phyloP scores from a whole-genome alignment of 2,888 invertebrate species.

The Lasius fuliginosus region DNA sequence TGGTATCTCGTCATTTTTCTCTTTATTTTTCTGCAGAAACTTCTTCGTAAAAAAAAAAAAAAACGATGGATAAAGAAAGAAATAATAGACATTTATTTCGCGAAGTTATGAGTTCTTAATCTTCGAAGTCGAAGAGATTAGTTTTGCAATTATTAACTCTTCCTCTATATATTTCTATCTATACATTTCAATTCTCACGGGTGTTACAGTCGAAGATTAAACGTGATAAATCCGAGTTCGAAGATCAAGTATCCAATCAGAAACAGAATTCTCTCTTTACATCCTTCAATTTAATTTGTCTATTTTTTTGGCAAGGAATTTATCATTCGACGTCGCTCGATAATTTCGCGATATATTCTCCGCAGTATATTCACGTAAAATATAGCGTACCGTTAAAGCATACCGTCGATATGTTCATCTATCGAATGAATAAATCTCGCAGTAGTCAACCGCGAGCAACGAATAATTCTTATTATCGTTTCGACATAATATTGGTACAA shows the following conservation, averaged over 20 bases:
- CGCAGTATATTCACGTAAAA: background rate
- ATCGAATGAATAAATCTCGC: constrained; percentile 22
- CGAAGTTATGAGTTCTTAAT: constrained; percentile 4
- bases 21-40: background rate
- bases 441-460: constrained; percentile 5
- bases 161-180: background rate
- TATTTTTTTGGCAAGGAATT: background rate
- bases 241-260: background rate
- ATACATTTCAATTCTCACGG: background rate
- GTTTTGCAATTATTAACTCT: background rate
- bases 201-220: background rate
- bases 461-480: constrained; percentile 1
- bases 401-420: background rate
- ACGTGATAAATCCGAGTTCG: background rate
- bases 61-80: background rate
- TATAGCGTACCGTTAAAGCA: background rate
- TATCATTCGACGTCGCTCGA: background rate
- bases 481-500: background rate
- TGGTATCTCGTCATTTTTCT: background rate
- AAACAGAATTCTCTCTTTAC: background rate
- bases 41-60: background rate
- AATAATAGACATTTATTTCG: background rate
- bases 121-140: background rate
- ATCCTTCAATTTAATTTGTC: background rate
- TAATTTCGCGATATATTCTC: background rate